Base-by-base conservation (phyloP, 1,140 invertebrate species). In the Pogonognathellus flavescens region DNA sequence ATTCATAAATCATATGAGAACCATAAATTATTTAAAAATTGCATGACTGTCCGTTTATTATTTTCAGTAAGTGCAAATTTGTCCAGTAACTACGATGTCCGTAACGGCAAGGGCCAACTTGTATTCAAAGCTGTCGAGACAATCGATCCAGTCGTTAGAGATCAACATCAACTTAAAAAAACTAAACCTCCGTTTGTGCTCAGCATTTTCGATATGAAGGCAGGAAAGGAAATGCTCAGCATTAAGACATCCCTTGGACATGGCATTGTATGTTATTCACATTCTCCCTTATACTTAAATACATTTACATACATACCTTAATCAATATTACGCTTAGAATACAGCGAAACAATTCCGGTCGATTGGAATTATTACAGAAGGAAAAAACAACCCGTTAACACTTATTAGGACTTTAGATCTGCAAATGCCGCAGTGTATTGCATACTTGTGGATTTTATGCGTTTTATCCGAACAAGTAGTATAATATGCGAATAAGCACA, bases 131-230 rank as follows among this genome's bases (percentile, higher is more conserved):
- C 60, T 11, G 66, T 85, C 0, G 85, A 85, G 52, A 31, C 72
- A 20, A 66, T 72, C 22, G 80, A 85, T 76, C 85, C 85, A 6
- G 85, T 49, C 5, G 66, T 85, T n/a, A 55, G 80, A 62, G 85
- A 85, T 83, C 80, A 81, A 7, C 70, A 86, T 25, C 81, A 83
- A 25, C 70, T 60, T 5, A 52, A 80, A 10, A 72, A 83, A 62
- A 80, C 52, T 14, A 86, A 84, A 50, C 85, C 85, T 50, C 85
- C 85, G 31, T 86, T 86, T 70, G 72, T 83, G 8, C 81, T 86
- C 14, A 82, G 62, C n/a, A 80, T 86, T 53, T 83, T 86, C 14
- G 85, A 86, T 10, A 86, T 86, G 81, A 84, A 84, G 52, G 82
- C 85, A 22, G 85, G 85, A 59, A 86, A 60, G 50, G 85, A 86